These are phyloP conservation scores for Sphaerophoria rueppellii DNA, from an alignment of 2,888 invertebrate species.

Conservation along the genomic window DNA sequence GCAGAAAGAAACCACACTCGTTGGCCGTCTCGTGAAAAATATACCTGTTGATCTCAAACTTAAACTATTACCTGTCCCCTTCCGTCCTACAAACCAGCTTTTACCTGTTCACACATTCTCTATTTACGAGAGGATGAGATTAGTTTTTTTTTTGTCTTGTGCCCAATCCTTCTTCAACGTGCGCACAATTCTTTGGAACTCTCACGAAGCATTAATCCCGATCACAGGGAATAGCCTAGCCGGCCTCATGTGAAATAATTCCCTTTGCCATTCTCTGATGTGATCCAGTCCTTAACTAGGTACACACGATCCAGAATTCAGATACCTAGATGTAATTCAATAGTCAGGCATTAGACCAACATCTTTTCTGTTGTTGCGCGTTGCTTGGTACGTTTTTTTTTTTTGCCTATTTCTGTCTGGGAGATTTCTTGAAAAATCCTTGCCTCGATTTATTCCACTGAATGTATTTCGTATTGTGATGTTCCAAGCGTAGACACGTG, in stretches of 20 bases:
- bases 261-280: slow-evolving; percentile 14
- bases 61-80: too few relatives aligned
- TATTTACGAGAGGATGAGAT: slow-evolving; percentile 30
- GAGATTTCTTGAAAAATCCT: slow-evolving; percentile 33
- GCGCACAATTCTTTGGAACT: slow-evolving; percentile 42
- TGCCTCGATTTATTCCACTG: slow-evolving; percentile 42
- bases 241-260: slow-evolving; percentile 49
- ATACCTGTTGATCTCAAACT: slow-evolving; percentile 41
- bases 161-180: slow-evolving; percentile 42
- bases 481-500: too few relatives aligned
- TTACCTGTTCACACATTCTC: slow-evolving; percentile 55
- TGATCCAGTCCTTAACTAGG: slow-evolving; percentile 24
- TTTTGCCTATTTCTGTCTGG: slow-evolving; percentile 10
- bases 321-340: slow-evolving; percentile 57
- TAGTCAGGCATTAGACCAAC: slow-evolving; percentile 50
- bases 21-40: neutral
- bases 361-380: slow-evolving; percentile 16
- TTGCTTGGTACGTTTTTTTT: slow-evolving; percentile 4
- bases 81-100: neutral
- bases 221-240: slow-evolving; percentile 2
- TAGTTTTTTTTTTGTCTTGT: slow-evolving; percentile 23
- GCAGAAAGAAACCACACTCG: slow-evolving; percentile 29
- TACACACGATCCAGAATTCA: slow-evolving; percentile 28
- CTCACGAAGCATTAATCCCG: slow-evolving; percentile 41
- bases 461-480: slow-evolving; percentile 19